A percentile compares a stretch with the other conserved stretches of the same genome.
Conservation (phyloP, 2,113 vertebrate species). For the Larimichthys polyactis region DNA sequence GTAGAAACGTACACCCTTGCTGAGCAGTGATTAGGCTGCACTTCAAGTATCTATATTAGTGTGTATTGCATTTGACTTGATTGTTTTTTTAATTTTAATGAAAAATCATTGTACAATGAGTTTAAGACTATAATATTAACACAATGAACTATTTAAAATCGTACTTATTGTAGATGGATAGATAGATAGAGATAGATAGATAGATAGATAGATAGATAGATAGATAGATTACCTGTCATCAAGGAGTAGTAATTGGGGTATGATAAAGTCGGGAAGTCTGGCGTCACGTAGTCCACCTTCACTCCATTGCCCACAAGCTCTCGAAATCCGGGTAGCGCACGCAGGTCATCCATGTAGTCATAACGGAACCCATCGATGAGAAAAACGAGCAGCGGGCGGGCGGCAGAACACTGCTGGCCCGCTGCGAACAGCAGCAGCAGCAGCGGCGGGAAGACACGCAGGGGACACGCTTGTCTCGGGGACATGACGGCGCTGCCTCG, state of each 20-base stretch:
- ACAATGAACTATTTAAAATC: too few species aligned
- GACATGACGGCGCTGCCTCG: not conserved
- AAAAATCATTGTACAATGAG: too few species aligned
- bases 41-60: too few species aligned
- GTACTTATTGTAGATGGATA: not conserved
- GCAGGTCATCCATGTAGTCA: conserved; percentile 91
- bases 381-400: conserved; percentile 88
- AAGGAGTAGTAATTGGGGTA: conserved; percentile 96
- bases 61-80: too few species aligned
- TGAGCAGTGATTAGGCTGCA: too few species aligned
- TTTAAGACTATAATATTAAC: too few species aligned
- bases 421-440: not conserved
- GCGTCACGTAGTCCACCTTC: conserved; percentile 94
- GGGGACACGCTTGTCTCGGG: not conserved
- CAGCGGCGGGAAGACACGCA: not conserved
- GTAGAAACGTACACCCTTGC: too few species aligned
- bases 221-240: conserved; percentile 90
- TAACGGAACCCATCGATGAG: conserved; percentile 94
- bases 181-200: not conserved
- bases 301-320: conserved; percentile 89
- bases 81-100: too few species aligned
- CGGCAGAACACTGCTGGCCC: conserved; percentile 11
- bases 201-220: not conserved
- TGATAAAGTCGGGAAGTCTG: conserved; percentile 94
- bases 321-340: conserved; percentile 86